Base-by-base conservation (phyloP, 2,797 vertebrate species). In the Poecilia wingei region DNA sequence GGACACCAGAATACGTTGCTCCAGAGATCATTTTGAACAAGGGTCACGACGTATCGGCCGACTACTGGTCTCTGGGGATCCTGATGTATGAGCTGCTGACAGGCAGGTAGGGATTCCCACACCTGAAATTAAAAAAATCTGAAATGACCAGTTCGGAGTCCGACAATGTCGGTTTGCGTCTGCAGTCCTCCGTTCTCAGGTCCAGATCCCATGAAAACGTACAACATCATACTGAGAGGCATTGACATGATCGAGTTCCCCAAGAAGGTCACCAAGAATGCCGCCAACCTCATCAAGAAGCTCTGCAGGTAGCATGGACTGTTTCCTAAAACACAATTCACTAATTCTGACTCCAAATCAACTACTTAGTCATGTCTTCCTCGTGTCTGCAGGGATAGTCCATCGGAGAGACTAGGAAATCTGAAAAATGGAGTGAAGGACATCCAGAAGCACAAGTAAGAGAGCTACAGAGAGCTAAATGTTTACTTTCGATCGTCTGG, bases 181-280 rank as follows among this genome's bases (percentile, higher is more conserved):
- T 81, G 4, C 84, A 99, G 98, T 90, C 98, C 98, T 53, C 98
- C 98, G 4, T 99, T 99, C 95, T 98, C 98, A 95, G 98, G 98
- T 87, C 97, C 98, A 79, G 98, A 99, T 89, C 98, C 98, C 10
- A 98, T 98, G 98, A 99, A 99, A 90, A 99, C 98, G 4, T 99
- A 99, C 79, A 99, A 98, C 89, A 96, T 99, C 83, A 99, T 99
- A 83, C 88, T 99, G 91, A 96, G 97, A 93, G 98, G 98, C 83
- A 98, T 99, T 76, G 98, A 99, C 92, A 98, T 99, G 98, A 98
- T 99, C 82, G 98, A 99, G 96, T 99, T 99, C 96, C 98, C 98
- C 95, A 98, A 98, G 96, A 99, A 98, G 96, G 97, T 99, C 95
- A 97, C 96, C 88, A 98, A 98, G 96, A 98, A 98, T 85, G 97